phyloP scores from a whole-genome alignment of 2,113 vertebrate genomes.

The Epinephelus moara region DNA sequence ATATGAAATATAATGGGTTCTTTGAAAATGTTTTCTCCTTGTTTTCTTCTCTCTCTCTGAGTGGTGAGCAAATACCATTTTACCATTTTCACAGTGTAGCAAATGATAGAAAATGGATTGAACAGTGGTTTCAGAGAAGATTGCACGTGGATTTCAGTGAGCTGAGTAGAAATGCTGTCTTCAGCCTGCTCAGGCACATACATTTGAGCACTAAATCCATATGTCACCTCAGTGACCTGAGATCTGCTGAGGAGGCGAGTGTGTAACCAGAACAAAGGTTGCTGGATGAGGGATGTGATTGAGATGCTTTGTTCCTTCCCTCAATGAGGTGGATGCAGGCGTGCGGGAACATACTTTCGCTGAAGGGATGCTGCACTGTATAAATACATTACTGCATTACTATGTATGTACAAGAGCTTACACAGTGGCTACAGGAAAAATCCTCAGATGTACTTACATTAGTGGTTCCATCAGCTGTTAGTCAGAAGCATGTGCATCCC shows the following conservation, averaged over 20 bases:
- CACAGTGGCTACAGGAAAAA: too few relatives aligned
- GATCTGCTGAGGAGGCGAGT: conserved; percentile 4
- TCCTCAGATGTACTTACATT: too few relatives aligned
- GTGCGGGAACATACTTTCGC: too few relatives aligned
- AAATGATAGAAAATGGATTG: conserved; percentile 28
- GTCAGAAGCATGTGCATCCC: too few relatives aligned
- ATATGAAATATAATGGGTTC: neutral
- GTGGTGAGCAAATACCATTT: neutral
- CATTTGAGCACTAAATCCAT: conserved; percentile 30
- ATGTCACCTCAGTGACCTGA: neutral
- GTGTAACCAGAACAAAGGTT: neutral
- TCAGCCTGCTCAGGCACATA: neutral
- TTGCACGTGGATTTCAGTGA: conserved; percentile 6
- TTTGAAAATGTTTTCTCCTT: neutral
- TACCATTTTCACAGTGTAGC: conserved; percentile 14
- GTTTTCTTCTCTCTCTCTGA: neutral
- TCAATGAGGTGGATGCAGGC: neutral
- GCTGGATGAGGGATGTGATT: neutral
- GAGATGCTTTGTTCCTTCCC: neutral
- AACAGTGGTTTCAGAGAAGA: conserved; percentile 18
- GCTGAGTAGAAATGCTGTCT: neutral
- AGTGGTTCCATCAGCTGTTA: too few relatives aligned
- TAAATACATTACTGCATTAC: too few relatives aligned
- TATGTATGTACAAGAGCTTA: too few relatives aligned
- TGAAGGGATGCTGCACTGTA: too few relatives aligned